These are phyloP conservation scores for Halictus quadricinctus DNA, from an alignment of 2,888 invertebrate species.

Conservation along the genomic window DNA sequence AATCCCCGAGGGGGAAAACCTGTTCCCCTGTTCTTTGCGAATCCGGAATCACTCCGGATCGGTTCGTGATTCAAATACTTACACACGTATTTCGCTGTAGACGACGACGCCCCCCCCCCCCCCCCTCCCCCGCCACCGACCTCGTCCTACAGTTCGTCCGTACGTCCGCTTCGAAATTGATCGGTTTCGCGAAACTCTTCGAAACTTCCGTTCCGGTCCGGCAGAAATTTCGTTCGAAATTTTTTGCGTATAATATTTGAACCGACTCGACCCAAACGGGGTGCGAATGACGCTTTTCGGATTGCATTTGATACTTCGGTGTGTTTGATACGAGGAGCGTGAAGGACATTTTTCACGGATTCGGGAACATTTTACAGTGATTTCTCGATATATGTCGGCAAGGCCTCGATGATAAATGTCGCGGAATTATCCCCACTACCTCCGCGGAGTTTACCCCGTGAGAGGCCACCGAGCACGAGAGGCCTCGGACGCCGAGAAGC, in stretches of 20 bases:
- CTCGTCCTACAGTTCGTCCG: neutral
- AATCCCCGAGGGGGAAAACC: conserved; percentile 1
- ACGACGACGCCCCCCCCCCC: neutral
- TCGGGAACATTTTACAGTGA: too few species aligned
- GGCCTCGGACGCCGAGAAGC: too few species aligned
- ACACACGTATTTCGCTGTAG: neutral
- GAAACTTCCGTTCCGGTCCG: neutral
- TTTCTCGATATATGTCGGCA: too few species aligned
- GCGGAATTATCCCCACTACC: too few species aligned
- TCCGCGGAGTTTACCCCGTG: too few species aligned
- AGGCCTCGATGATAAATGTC: too few species aligned
- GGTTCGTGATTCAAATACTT: conserved; percentile 13
- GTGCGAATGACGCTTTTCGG: neutral
- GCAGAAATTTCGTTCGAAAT: neutral
- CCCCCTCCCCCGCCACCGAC: neutral
- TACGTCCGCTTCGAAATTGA: conserved; percentile 2
- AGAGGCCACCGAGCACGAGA: too few species aligned
- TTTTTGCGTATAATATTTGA: neutral
- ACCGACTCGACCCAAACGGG: neutral
- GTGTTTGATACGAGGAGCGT: too few species aligned
- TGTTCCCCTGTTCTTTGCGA: conserved; percentile 4
- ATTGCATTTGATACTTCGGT: neutral
- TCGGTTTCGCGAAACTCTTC: conserved; percentile 5
- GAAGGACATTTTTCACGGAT: too few species aligned
- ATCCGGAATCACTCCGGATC: conserved; percentile 5